phyloP scores from a whole-genome alignment of 2,888 invertebrate genomes.

The Meloe dianella region DNA sequence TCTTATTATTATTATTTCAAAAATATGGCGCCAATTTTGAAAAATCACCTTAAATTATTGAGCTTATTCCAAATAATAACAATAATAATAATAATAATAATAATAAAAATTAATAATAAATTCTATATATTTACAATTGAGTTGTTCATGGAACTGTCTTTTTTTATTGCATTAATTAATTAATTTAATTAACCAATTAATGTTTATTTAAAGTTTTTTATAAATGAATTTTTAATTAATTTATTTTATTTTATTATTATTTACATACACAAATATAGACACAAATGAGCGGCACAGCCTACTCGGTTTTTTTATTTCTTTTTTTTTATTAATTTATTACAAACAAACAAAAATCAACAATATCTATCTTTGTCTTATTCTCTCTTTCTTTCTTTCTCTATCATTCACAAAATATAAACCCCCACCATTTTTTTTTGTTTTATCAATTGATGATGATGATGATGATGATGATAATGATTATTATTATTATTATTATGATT shows the following conservation, averaged over 20 bases:
- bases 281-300: background rate
- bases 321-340: background rate
- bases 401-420: background rate
- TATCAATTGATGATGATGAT: background rate
- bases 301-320: background rate
- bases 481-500: constrained; percentile 24
- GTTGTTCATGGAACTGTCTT: constrained; percentile 7
- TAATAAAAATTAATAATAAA: background rate
- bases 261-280: background rate
- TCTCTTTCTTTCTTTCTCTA: background rate
- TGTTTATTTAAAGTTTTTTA: too few species aligned
- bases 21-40: constrained; percentile 1
- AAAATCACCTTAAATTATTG: constrained; percentile 19
- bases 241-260: background rate
- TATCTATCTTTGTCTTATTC: background rate
- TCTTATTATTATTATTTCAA: too few species aligned
- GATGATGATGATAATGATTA: too few species aligned
- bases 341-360: background rate
- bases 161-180: background rate
- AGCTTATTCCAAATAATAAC: background rate
- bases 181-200: background rate
- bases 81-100: background rate
- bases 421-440: background rate
- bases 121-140: background rate
- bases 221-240: background rate